Conservation (phyloP, 2,888 invertebrate genomes). For the Drosophila prostipennis region DNA sequence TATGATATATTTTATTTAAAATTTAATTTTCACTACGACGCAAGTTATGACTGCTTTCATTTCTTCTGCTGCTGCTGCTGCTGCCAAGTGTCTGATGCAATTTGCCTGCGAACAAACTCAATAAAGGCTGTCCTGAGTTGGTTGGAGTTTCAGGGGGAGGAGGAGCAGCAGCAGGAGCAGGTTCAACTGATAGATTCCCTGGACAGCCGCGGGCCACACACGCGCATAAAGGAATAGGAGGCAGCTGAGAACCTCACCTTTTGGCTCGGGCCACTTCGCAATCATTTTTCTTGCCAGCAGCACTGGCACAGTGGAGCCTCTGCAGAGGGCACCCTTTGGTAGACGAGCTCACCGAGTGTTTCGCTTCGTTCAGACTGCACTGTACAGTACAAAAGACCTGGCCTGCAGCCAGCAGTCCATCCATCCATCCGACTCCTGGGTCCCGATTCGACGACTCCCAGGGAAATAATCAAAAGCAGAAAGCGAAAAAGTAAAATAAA, state of each 20-base stretch:
- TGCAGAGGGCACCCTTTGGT: background rate
- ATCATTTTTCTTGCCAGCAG: conserved; percentile 68
- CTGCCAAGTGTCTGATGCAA: conserved; percentile 74
- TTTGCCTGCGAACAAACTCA: conserved; percentile 72
- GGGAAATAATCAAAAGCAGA: conserved; percentile 75
- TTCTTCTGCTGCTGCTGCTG: conserved; percentile 16
- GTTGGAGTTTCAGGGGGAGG: conserved; percentile 1
- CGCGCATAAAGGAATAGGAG: conserved; percentile 47
- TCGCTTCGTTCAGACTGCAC: background rate
- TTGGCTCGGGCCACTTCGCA: conserved; percentile 65
- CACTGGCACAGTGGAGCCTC: conserved; percentile 15
- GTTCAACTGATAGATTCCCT: conserved; percentile 56
- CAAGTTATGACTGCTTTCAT: conserved; percentile 27
- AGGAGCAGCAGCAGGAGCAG: conserved; percentile 36
- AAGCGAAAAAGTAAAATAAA: conserved; percentile 66
- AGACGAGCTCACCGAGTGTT: background rate
- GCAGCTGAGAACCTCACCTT: conserved; percentile 47
- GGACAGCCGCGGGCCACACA: conserved; percentile 72
- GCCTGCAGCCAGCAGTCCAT: conserved; percentile 28
- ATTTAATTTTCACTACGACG: conserved; percentile 54
- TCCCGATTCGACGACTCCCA: conserved; percentile 39
- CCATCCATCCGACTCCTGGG: conserved; percentile 31
- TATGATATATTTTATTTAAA: conserved; percentile 51
- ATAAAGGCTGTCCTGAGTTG: conserved; percentile 53
- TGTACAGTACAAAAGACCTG: conserved; percentile 20